A percentile compares a stretch with the other conserved stretches of the same genome.
phyloP scores from a whole-genome alignment of 2,113 vertebrate genomes.

The Marmota monax region DNA sequence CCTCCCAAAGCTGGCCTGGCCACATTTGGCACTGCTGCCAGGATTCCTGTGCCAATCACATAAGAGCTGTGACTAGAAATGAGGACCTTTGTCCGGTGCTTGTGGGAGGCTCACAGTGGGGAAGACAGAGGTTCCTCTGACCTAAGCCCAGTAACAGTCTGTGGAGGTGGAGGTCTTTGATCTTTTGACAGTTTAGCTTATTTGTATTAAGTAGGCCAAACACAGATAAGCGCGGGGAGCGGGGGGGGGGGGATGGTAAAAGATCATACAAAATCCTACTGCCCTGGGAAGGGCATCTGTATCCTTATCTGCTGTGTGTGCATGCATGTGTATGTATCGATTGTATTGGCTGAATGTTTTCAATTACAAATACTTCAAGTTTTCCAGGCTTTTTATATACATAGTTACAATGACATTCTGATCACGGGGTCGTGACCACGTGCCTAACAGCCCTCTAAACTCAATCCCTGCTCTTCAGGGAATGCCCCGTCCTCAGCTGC shows the following conservation, averaged over 20 bases:
- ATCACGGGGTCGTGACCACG: fast-evolving
- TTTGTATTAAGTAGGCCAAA: not conserved
- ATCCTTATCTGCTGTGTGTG: no score
- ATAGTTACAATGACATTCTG: fast-evolving
- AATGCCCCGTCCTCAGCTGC: not conserved
- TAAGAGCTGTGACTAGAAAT: fast-evolving
- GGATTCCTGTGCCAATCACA: fast-evolving
- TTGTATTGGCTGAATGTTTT: no score
- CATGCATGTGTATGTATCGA: no score
- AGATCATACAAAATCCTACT: not conserved
- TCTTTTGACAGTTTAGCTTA: not conserved
- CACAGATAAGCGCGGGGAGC: no score
- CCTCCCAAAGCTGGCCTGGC: fast-evolving
- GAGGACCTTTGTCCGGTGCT: not conserved
- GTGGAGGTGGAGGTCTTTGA: fast-evolving
- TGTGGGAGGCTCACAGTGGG: fast-evolving
- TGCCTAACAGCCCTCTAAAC: fast-evolving
- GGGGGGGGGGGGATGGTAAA: not conserved
- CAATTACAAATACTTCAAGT: no score
- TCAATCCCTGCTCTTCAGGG: fast-evolving
- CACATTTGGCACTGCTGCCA: fast-evolving
- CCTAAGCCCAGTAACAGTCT: not conserved
- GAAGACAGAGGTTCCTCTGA: no score
- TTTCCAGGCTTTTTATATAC: no score
- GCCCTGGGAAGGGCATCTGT: not conserved